Evolutionary conservation across 1,140 invertebrate genomes (phyloP).

Genomic region (Dendroctonus ponderosae): DNA sequence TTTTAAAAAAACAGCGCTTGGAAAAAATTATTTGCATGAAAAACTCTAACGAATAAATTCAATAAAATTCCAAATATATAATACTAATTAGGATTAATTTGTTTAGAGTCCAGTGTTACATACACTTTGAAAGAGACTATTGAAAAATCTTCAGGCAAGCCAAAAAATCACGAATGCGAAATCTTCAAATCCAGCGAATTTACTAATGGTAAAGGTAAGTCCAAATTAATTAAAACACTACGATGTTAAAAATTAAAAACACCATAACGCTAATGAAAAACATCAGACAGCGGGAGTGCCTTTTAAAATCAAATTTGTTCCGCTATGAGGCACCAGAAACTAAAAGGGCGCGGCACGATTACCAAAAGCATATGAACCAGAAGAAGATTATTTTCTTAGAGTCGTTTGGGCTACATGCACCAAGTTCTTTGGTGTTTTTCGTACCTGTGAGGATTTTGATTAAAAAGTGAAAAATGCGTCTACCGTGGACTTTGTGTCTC

Average conservation of each 20-base stretch:
- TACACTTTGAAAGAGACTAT: slow-evolving; percentile 24
- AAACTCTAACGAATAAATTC: too few species aligned
- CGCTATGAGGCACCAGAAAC: slow-evolving; percentile 10
- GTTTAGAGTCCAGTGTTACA: slow-evolving; percentile 19
- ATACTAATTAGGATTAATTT: not conserved
- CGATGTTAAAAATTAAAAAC: too few species aligned
- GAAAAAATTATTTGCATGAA: too few species aligned
- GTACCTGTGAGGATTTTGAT: not conserved
- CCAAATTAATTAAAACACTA: not conserved
- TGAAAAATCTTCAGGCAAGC: slow-evolving; percentile 11
- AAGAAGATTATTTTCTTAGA: slow-evolving; percentile 21
- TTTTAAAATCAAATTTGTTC: slow-evolving; percentile 25
- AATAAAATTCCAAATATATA: too few species aligned
- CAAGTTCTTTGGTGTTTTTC: not conserved
- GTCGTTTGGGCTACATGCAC: slow-evolving; percentile 8
- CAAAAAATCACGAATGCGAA: slow-evolving; percentile 9
- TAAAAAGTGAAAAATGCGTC: slow-evolving; percentile 14
- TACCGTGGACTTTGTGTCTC: slow-evolving; percentile 25
- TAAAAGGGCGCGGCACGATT: slow-evolving; percentile 14
- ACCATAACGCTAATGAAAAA: too few species aligned
- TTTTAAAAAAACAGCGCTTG: too few species aligned
- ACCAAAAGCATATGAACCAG: slow-evolving; percentile 10
- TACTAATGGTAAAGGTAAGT: slow-evolving; percentile 11
- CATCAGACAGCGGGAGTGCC: slow-evolving; percentile 4
- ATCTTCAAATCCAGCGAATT: slow-evolving; percentile 2